These are phyloP conservation scores for Drosophila fulvimacula DNA, from an alignment of 2,888 invertebrate species.

Conservation along the genomic window DNA sequence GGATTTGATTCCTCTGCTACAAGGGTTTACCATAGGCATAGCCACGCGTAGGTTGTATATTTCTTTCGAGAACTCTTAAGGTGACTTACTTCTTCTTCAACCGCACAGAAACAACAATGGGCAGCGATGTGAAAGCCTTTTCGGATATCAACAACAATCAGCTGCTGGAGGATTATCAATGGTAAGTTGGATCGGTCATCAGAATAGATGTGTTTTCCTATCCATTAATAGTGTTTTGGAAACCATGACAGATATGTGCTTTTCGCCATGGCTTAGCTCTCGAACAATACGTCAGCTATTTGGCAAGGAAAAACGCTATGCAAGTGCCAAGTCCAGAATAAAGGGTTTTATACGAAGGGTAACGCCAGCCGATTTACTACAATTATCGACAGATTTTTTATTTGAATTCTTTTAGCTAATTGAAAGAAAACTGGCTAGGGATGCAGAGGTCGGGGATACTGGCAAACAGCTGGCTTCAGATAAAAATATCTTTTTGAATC, in stretches of 20 bases:
- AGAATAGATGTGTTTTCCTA: conserved; percentile 27
- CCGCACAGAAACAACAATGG: conserved; percentile 82
- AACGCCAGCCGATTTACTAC: neutral
- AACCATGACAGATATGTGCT: conserved; percentile 80
- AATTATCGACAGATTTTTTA: accelerated
- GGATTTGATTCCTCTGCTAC: conserved; percentile 72
- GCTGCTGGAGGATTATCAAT: conserved; percentile 75
- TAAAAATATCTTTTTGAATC: conserved; percentile 72
- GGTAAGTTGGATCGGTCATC: conserved; percentile 57
- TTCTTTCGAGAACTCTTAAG: neutral
- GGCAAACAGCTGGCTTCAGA: conserved; percentile 23
- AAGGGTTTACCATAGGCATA: conserved; percentile 75
- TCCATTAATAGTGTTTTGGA: conserved; percentile 73
- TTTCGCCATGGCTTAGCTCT: conserved; percentile 79
- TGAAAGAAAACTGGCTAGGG: conserved; percentile 59
- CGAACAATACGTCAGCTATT: conserved; percentile 60
- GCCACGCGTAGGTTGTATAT: conserved; percentile 75
- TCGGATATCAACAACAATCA: conserved; percentile 50
- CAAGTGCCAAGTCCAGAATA: conserved; percentile 67
- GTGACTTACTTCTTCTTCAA: conserved; percentile 3
- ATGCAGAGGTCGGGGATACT: conserved; percentile 21
- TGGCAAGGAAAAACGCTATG: conserved; percentile 64
- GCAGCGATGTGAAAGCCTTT: conserved; percentile 63
- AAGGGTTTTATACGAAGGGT: conserved; percentile 77
- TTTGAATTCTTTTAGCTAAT: conserved; percentile 55